Evolutionary conservation across 2,797 vertebrate species (phyloP).

Genomic region (Acanthiza pusilla): DNA sequence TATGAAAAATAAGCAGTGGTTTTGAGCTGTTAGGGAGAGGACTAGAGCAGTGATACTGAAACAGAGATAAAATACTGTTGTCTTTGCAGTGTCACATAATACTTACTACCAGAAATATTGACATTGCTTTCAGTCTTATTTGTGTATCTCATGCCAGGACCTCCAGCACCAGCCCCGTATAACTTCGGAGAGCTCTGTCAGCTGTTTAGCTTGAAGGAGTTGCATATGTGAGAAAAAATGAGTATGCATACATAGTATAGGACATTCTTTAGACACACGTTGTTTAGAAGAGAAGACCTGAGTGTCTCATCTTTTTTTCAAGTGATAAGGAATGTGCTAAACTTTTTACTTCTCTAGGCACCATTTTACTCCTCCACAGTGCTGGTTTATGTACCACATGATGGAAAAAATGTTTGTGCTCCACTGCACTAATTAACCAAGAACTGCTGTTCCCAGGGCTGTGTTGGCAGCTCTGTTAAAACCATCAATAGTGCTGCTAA

Average conservation of each 20-base stretch:
- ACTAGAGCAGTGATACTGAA: not conserved
- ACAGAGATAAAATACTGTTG: not conserved
- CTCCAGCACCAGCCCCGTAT: not conserved
- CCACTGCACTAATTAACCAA: slow-evolving; percentile 52
- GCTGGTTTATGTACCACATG: not conserved
- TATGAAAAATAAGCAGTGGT: not conserved
- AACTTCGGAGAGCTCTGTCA: not conserved
- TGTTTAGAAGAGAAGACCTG: not conserved
- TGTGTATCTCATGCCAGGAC: not conserved
- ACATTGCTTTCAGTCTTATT: not conserved
- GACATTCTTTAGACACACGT: not conserved
- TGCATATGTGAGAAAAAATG: not conserved
- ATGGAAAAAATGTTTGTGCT: slow-evolving; percentile 47
- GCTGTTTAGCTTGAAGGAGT: not conserved
- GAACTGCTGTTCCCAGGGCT: slow-evolving; percentile 19
- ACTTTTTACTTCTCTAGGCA: not conserved
- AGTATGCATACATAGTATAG: not conserved
- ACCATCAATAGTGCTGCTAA: slow-evolving; percentile 13
- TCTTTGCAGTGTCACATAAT: not conserved
- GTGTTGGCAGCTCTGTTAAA: slow-evolving; percentile 43
- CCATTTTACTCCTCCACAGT: not conserved
- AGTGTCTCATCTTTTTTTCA: not conserved
- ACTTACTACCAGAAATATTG: not conserved
- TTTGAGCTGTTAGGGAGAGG: not conserved
- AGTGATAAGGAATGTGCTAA: not conserved